Percentiles rank a stretch among this genome's conserved stretches.
Evolutionary conservation across 2,797 vertebrate species (phyloP).

Genomic region (Uromys caudimaculatus): DNA sequence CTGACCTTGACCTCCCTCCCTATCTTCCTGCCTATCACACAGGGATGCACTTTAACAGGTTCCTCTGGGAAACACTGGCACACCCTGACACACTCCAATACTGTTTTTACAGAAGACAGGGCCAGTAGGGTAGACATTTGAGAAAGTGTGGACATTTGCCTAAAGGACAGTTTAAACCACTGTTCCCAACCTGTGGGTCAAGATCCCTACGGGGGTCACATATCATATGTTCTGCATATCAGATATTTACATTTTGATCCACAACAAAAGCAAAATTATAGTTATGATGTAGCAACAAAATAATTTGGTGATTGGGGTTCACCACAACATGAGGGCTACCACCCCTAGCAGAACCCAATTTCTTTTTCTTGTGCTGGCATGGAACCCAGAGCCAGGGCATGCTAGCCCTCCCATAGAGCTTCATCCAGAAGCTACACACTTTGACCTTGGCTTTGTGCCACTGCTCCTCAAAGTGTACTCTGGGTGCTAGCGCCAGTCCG

Average conservation of each 20-base stretch:
- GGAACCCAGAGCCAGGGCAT: neutral
- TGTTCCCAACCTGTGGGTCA: neutral
- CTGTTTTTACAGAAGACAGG: neutral
- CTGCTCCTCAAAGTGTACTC: neutral
- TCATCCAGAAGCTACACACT: neutral
- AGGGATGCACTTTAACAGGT: neutral
- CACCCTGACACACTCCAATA: neutral
- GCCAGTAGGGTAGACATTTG: neutral
- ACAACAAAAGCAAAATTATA: neutral
- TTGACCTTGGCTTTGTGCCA: slow-evolving; percentile 34
- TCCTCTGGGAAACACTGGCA: neutral
- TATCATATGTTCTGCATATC: neutral
- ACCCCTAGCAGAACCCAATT: neutral
- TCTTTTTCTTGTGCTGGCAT: neutral
- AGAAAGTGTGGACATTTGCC: neutral
- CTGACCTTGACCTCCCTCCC: neutral
- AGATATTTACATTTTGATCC: neutral
- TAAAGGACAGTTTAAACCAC: neutral
- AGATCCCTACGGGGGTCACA: neutral
- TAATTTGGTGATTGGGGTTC: neutral
- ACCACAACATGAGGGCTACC: neutral
- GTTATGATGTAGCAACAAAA: neutral
- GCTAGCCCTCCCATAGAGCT: neutral
- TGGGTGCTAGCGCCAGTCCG: neutral
- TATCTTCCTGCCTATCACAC: neutral